Percentiles rank a stretch among this genome's conserved stretches.
phyloP scores from a whole-genome alignment of 2,797 vertebrate genomes.

The Glyptemys insculpta region DNA sequence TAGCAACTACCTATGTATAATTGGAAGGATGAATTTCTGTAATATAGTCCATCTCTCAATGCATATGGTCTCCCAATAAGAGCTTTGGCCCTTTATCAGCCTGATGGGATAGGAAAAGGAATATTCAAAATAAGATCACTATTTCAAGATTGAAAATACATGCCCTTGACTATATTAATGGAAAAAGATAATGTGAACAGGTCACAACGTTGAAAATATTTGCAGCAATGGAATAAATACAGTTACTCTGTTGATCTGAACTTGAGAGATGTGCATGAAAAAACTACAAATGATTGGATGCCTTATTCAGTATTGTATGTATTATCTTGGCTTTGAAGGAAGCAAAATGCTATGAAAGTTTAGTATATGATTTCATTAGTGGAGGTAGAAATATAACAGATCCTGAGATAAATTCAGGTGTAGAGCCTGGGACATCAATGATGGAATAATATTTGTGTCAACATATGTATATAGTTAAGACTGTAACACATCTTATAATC shows the following conservation, averaged over 20 bases:
- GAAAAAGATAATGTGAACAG: accelerated
- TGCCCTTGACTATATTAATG: not conserved
- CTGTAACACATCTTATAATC: too few relatives aligned
- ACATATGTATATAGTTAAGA: too few relatives aligned
- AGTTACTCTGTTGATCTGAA: not conserved
- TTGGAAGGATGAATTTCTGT: not conserved
- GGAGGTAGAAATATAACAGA: not conserved
- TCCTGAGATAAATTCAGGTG: not conserved
- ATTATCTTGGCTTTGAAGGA: not conserved
- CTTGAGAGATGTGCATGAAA: not conserved
- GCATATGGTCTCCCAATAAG: not conserved
- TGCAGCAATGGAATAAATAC: not conserved
- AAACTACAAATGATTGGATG: not conserved
- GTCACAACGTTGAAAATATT: not conserved
- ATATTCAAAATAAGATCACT: not conserved
- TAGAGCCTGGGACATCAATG: not conserved
- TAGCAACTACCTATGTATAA: not conserved
- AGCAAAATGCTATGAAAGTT: not conserved
- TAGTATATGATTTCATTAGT: not conserved
- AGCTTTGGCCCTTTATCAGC: not conserved
- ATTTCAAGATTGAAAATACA: not conserved
- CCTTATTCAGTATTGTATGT: not conserved
- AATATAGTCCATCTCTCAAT: not conserved
- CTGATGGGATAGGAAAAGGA: not conserved
- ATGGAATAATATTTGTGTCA: not conserved